Conservation (phyloP, 2,888 invertebrate species). For the Electrophaes corylata region DNA sequence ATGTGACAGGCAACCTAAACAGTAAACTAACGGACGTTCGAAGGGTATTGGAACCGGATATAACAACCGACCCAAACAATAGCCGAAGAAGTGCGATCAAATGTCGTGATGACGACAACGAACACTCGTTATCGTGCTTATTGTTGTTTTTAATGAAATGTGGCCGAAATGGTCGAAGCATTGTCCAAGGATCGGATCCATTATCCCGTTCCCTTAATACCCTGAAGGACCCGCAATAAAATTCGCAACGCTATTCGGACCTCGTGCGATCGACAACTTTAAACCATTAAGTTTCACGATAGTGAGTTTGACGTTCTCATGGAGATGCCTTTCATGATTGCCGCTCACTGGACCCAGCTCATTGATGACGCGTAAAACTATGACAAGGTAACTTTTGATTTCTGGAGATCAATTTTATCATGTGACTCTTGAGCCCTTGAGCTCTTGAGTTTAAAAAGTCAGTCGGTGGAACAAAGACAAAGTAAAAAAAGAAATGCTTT, state of each 20-base stretch:
- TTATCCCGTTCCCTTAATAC: constrained; percentile 67
- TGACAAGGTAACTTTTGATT: constrained; percentile 1
- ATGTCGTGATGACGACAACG: constrained; percentile 40
- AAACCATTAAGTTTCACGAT: constrained; percentile 43
- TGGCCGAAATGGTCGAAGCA: constrained; percentile 64
- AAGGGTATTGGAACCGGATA: no score
- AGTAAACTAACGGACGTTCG: no score
- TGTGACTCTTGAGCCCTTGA: not conserved
- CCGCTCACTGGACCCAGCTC: constrained; percentile 20
- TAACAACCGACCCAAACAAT: constrained; percentile 35
- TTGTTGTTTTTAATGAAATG: constrained; percentile 78
- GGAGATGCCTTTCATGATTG: constrained; percentile 29
- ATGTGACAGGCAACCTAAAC: no score
- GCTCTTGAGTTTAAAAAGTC: not conserved
- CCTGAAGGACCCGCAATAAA: constrained; percentile 65
- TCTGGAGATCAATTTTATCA: not conserved
- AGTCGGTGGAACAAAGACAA: not conserved
- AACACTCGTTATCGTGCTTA: constrained; percentile 65
- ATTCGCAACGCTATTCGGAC: constrained; percentile 57
- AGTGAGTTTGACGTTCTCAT: constrained; percentile 27
- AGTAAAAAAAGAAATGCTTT: no score
- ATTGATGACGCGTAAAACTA: constrained; percentile 26
- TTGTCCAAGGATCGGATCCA: constrained; percentile 70
- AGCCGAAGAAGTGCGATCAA: constrained; percentile 54
- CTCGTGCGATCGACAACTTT: constrained; percentile 62